These are phyloP conservation scores for Psittacula echo DNA, from an alignment of 2,797 vertebrate genomes.

Conservation along the genomic window DNA sequence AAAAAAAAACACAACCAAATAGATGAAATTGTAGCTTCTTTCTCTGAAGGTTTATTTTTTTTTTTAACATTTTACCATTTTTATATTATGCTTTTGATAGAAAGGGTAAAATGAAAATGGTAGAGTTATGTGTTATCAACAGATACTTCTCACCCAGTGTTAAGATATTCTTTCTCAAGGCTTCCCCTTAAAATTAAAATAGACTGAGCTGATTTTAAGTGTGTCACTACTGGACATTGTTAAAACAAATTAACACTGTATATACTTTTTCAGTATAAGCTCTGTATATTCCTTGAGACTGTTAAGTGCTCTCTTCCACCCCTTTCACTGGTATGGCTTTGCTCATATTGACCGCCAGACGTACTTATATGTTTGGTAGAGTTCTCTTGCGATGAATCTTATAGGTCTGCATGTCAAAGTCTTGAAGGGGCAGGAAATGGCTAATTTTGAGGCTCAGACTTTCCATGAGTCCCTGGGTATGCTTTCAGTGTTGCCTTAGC, in stretches of 20 bases:
- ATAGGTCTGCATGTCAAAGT: neutral
- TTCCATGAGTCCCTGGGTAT: neutral
- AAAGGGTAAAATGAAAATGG: neutral
- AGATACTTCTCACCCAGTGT: neutral
- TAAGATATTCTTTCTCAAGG: neutral
- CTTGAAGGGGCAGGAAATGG: neutral
- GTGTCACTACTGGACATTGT: neutral
- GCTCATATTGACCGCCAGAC: neutral
- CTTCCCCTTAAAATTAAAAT: neutral
- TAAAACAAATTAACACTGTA: neutral
- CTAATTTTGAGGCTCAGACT: neutral
- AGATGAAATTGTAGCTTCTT: neutral
- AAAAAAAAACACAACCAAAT: rapidly evolving
- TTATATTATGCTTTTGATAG: neutral
- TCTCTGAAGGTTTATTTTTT: neutral
- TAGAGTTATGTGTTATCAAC: neutral
- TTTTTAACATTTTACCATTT: neutral
- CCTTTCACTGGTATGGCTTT: neutral
- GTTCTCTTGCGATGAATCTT: neutral
- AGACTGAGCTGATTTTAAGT: neutral
- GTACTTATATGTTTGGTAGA: neutral
- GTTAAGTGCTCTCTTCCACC: neutral
- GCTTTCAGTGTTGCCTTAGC: neutral
- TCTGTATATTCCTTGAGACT: neutral
- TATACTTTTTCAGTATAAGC: neutral